These are phyloP conservation scores for Solea senegalensis DNA, from an alignment of 2,113 vertebrate genomes.

Conservation along the genomic window DNA sequence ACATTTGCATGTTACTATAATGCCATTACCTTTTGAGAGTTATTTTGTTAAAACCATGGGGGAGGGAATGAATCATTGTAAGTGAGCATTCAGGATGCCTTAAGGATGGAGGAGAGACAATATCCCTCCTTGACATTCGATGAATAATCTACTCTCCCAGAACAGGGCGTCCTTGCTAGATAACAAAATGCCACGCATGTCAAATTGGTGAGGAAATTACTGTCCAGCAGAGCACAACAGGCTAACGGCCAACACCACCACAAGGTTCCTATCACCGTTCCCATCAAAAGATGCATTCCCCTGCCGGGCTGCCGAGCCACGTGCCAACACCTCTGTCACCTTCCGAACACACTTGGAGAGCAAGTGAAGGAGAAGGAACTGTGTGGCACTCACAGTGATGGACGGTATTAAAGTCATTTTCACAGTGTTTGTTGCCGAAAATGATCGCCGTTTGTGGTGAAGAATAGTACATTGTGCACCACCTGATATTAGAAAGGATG, in stretches of 20 bases:
- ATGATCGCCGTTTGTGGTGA: constrained; percentile 52
- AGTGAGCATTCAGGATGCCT: constrained; percentile 40
- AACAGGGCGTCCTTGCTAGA: constrained; percentile 59
- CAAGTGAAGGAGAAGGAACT: constrained; percentile 4
- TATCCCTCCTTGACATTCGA: constrained; percentile 74
- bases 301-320: not conserved
- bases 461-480: not conserved
- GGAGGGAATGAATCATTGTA: constrained; percentile 28
- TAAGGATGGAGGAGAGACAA: constrained; percentile 33
- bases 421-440: constrained; percentile 61
- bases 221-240: constrained; percentile 69
- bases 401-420: constrained; percentile 62
- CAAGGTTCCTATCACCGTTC: constrained; percentile 50
- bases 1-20: constrained; percentile 43
- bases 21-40: constrained; percentile 46
- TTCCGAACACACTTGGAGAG: constrained; percentile 32
- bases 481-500: constrained; percentile 2
- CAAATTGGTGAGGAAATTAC: constrained; percentile 74
- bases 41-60: constrained; percentile 34
- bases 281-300: constrained; percentile 51
- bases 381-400: constrained; percentile 49
- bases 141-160: constrained; percentile 66
- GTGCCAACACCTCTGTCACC: constrained; percentile 40
- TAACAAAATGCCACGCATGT: constrained; percentile 79
- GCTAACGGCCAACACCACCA: constrained; percentile 50